These are phyloP conservation scores for Nibea coibor DNA, from an alignment of 2,113 vertebrate genomes.

Conservation along the genomic window DNA sequence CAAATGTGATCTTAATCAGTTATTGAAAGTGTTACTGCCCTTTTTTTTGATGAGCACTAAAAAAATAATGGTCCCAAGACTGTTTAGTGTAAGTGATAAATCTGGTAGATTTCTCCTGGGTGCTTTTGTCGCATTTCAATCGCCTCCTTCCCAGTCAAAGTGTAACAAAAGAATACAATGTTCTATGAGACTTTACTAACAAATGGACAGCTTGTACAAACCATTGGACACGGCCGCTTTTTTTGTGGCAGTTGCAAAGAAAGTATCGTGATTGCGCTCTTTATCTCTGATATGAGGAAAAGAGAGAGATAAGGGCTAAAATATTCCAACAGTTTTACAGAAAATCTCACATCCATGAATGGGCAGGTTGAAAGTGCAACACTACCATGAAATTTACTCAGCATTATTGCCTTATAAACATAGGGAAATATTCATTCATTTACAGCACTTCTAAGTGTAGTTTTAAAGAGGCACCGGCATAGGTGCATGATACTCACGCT, in stretches of 20 bases:
- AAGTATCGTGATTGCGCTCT: background rate
- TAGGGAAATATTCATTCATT: background rate
- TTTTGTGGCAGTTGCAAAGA: background rate
- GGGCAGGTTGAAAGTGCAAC: background rate
- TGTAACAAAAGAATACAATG: slow-evolving; percentile 5
- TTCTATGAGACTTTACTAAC: slow-evolving; percentile 14
- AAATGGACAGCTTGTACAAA: slow-evolving; percentile 25
- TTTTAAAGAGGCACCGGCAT: background rate
- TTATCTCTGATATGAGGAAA: background rate
- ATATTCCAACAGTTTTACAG: background rate
- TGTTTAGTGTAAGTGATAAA: background rate
- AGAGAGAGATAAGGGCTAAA: background rate
- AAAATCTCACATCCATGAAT: background rate
- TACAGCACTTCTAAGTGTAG: slow-evolving; percentile 3
- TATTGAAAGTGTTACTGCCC: background rate
- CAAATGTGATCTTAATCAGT: slow-evolving; percentile 10
- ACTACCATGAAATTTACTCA: background rate
- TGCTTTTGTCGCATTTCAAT: background rate
- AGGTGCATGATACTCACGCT: background rate
- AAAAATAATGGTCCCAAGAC: slow-evolving; percentile 13
- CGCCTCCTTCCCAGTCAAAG: slow-evolving; percentile 2
- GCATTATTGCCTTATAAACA: slow-evolving; percentile 5
- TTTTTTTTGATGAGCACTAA: slow-evolving; percentile 15
- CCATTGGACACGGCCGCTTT: background rate
- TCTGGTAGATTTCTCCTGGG: background rate